phyloP scores from a whole-genome alignment of 2,888 invertebrate species.

The Chaitophorus viminalis region DNA sequence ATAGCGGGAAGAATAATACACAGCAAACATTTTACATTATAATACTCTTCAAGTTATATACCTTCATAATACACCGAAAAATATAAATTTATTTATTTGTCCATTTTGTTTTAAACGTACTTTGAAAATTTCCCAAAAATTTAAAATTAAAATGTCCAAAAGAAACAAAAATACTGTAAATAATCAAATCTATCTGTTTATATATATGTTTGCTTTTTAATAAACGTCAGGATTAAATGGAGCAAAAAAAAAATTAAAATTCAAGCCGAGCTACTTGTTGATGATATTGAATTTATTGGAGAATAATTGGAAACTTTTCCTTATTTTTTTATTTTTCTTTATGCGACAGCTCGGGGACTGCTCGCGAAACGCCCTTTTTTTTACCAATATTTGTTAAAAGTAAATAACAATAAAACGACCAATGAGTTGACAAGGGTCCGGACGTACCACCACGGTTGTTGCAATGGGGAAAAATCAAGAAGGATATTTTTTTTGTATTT shows the following conservation, averaged over 20 bases:
- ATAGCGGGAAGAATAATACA: too few species aligned
- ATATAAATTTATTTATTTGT: not conserved
- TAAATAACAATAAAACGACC: slow-evolving; percentile 62
- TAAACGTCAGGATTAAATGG: slow-evolving; percentile 61
- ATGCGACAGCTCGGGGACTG: slow-evolving; percentile 9
- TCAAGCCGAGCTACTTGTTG: slow-evolving; percentile 54
- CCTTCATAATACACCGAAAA: not conserved
- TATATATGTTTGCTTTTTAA: slow-evolving; percentile 58
- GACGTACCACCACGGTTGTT: slow-evolving; percentile 15
- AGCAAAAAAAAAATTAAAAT: slow-evolving; percentile 25
- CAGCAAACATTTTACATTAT: not conserved
- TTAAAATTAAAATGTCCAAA: not conserved
- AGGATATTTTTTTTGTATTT: slow-evolving; percentile 29
- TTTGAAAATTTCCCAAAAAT: not conserved
- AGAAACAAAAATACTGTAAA: slow-evolving; percentile 19
- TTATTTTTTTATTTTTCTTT: slow-evolving; percentile 16
- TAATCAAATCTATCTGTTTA: not conserved
- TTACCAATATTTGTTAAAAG: slow-evolving; percentile 61
- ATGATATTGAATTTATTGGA: slow-evolving; percentile 55
- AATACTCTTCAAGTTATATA: not conserved
- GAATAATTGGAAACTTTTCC: slow-evolving; percentile 58
- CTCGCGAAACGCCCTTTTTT: slow-evolving; percentile 57
- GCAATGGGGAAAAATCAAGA: slow-evolving; percentile 38
- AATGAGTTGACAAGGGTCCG: slow-evolving; percentile 62
- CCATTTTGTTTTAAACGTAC: not conserved